Evolutionary conservation across 2,797 vertebrate genomes (phyloP).

Genomic region (Anguilla pacifica): DNA sequence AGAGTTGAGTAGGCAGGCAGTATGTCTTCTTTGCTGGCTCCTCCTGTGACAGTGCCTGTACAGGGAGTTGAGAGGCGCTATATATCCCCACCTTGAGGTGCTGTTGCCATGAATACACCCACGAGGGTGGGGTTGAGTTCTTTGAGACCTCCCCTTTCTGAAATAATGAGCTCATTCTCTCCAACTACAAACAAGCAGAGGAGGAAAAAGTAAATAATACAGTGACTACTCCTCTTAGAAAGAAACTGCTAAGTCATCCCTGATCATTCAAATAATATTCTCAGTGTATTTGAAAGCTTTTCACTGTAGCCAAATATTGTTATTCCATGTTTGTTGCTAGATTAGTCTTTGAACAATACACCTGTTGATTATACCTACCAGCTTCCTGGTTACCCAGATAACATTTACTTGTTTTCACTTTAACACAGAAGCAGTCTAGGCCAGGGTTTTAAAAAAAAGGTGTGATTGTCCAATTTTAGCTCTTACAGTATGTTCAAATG

Average conservation of each 20-base stretch:
- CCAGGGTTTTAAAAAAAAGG: no score
- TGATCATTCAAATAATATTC: constrained; percentile 42
- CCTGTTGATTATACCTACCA: neutral
- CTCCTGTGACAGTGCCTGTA: constrained; percentile 11
- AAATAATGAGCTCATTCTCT: neutral
- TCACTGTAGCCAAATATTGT: neutral
- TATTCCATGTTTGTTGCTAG: neutral
- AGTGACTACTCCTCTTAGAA: neutral
- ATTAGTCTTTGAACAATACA: neutral
- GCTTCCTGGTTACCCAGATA: neutral
- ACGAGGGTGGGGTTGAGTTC: neutral
- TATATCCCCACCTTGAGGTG: neutral
- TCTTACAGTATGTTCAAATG: no score
- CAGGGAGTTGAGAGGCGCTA: neutral
- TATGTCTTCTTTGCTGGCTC: neutral
- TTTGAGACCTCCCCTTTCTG: neutral
- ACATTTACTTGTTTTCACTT: neutral
- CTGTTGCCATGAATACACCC: constrained; percentile 30
- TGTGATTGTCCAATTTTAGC: no score
- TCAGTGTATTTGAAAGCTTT: neutral
- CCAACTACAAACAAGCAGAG: constrained; percentile 20
- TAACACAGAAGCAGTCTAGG: neutral
- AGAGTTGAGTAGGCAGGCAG: neutral
- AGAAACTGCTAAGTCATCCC: constrained; percentile 48
- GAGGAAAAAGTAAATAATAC: constrained; percentile 22